Base-by-base conservation (phyloP, 2,888 invertebrate genomes). In the Cheilosia scutellata region DNA sequence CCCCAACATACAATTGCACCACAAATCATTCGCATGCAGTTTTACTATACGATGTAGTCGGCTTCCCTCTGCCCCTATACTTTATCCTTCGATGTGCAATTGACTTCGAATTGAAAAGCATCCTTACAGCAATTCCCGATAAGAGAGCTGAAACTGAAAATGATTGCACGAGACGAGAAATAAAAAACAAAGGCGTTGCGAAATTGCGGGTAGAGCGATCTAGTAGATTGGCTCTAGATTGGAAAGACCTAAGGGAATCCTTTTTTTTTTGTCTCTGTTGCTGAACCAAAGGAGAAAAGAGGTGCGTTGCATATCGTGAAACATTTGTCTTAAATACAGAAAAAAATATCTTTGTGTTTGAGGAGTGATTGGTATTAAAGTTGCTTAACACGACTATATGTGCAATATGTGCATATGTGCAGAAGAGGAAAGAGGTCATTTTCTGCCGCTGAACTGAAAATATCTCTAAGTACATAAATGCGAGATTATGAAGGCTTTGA, bases 31-130 rank as follows among this genome's bases (percentile, higher is more conserved):
- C 76, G 76, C 65, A 77, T 77, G 37, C 65, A 71, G 42, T 60
- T 58, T 53, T 53, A 4, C 33, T 37, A 11, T 20, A 27, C 33
- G 63, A 40, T 76, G 63, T 13, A n/a, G 3, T 6, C 4, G 4
- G 2, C 55, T 44, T n/a, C 37, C 58, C 49, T 5, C 47, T 3
- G 29, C 9, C 25, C 16, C 4, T 57, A 25, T 47, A 20, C 33
- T 70, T 62, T 58, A 68, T 60, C 72, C 72, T 72, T 77, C 58
- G 77, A 72, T 72, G 62, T 77, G 77, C 82, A 83, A 83, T 83
- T 83, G 77, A 83, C 82, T 83, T 83, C 68, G 40, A 77, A 83
- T 77, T 77, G 77, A 72, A 77, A 72, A 66, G 68, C 76, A 82
- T 82, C 82, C 70, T 71, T 71, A 53, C 62, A 29, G 58, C 70